Evolutionary conservation across 2,797 vertebrate genomes (phyloP).

Genomic region (Dipus sagitta): DNA sequence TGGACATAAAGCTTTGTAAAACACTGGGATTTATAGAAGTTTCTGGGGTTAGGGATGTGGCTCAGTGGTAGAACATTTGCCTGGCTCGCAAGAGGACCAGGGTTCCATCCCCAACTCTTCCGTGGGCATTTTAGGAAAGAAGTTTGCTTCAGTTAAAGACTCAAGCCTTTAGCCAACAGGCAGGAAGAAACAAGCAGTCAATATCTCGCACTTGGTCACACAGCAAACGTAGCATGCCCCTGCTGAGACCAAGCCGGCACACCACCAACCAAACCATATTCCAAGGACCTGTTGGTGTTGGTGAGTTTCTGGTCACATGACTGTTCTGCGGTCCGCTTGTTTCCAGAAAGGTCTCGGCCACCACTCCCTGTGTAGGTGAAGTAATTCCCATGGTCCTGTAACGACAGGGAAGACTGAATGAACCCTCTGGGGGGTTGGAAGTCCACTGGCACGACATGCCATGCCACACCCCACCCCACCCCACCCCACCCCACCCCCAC

Average conservation of each 20-base stretch:
- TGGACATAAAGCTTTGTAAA: no score
- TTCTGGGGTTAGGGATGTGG: no score
- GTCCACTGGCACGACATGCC: background rate
- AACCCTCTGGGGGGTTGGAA: background rate
- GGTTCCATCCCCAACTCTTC: no score
- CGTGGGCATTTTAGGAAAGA: background rate
- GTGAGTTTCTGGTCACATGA: conserved; percentile 99
- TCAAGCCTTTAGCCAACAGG: background rate
- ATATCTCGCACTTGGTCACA: no score
- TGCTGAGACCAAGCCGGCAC: no score
- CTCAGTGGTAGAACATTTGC: no score
- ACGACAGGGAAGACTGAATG: background rate
- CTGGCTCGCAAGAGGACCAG: no score
- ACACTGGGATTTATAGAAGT: no score
- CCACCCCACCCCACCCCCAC: background rate
- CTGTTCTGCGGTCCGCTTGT: conserved; percentile 98
- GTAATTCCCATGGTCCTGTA: conserved; percentile 96
- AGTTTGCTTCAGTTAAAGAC: background rate
- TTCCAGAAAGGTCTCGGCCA: conserved; percentile 97
- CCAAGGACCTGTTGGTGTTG: conserved; percentile 96
- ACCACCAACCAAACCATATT: no score
- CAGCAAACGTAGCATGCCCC: no score
- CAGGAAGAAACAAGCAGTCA: no score
- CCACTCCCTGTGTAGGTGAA: conserved; percentile 99
- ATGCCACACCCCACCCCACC: no score